Evolutionary conservation across 2,113 vertebrate genomes (phyloP), one percentile per base, ranked within the genome.

Genomic region (Hydrolagus affinis): DNA sequence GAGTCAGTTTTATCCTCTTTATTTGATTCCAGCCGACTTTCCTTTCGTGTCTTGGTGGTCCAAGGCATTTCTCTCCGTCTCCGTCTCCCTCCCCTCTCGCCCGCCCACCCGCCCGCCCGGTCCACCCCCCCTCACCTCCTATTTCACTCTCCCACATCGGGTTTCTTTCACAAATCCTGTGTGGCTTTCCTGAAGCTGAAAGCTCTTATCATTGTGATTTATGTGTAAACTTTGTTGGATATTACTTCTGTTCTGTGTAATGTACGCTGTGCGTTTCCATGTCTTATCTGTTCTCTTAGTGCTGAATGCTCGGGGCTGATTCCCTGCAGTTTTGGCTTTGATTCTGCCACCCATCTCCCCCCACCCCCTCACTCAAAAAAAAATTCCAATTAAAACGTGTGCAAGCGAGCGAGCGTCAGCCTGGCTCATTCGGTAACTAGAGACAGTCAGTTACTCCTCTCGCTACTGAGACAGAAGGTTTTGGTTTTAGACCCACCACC

Each of bases 1-100:
- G 92, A 60, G 90, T 90, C 92, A 91, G 93, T 90, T 86, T 89
- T 88, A 1, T 90, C 92, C 91, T 91, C 92, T 93, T 94, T 93
- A 94, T 94, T 94, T 93, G 91, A 94, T 94, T 94, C 93, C 92
- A 92, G 92, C 93, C 90, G 91, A 93, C 92, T 94, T 93, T 93
- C 93, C 92, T 94, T 93, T 92, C 90, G 92, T 92, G 92, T 94
- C 87, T 87, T 86, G 86, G 86, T 88, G 85, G 90, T 91, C 94
- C 93, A 91, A 87, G 78, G 90, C 88, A 87, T 91, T 91, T 89
- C 87, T 88, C 91, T 91, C 90, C 89, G 90, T 89, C 87, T 87
- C 87, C 86, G 88, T 85, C 87, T 87, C 88, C 88, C 14, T 68
- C 87, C 44, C 80, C 75, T 44, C 1, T 4, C 28, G 70, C 69